Base-by-base conservation (phyloP, 2,888 invertebrate genomes). In the Timandra comae region DNA sequence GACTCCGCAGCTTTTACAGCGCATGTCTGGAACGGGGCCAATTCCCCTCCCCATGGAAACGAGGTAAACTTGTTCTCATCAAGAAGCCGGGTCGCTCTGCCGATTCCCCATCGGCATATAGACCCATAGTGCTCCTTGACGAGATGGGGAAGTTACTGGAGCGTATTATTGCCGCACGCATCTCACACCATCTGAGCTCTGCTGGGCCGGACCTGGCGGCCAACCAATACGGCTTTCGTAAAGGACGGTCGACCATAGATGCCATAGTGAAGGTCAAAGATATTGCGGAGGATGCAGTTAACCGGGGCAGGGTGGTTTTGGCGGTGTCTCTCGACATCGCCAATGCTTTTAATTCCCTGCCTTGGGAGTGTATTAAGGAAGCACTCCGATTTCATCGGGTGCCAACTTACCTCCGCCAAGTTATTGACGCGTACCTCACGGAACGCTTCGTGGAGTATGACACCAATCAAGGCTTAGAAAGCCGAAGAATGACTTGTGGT, bases 271-370 rank as follows among this genome's bases (percentile, higher is more conserved):
- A 29, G 10, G 16, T 49, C 0, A 16, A 6, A 16, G 16, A 16
- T 1, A 3, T 16, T 1, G 6, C 16, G 3, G 16, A 16, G 16
- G 16, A 6, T 6, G 16, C 16, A 5, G 16, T 16, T 5, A 3
- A 16, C 16, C 16, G 16, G 16, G 16, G 16, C 16, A 6, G 6
- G 16, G 16, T 16, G 3, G 16, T 6, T 5, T 16, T 16, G 16
- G 16, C 6, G 16, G 16, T 16, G 16, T 16, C 16, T 6, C 4
- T 16, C 4, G 16, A 16, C 16, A 16, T 16, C 1, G 3, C 39
- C 22, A 53, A 54, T 20, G 49, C 50, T 1, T 57, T 54, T 8
- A 53, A 54, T 11, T 26, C 41, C n/a, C 24, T 57, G 3, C 54
- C 53, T 20, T 50, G 45, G 38, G 6, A 7, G 1, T 27, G 34